Percentiles rank a stretch among this genome's conserved stretches.
phyloP scores from a whole-genome alignment of 2,797 vertebrate species.

The Paratrypauchen microcephalus region DNA sequence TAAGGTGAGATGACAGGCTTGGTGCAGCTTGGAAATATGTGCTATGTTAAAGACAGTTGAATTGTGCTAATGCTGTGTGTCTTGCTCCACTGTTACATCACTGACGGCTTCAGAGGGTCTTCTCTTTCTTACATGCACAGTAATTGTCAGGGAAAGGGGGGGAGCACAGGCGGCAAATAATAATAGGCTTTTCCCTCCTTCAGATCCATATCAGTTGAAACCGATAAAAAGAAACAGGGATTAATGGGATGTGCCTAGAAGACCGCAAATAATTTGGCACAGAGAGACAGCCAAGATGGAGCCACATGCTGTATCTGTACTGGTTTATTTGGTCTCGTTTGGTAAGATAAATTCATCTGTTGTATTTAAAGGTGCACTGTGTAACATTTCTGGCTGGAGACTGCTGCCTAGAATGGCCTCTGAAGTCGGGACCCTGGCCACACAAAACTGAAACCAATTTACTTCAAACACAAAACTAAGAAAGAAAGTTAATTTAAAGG shows the following conservation, averaged over 20 bases:
- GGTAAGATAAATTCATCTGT: no score
- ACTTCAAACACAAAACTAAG: no score
- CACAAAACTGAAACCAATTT: no score
- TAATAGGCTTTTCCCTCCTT: conserved; percentile 16
- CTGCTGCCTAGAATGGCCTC: no score
- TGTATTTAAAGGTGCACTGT: no score
- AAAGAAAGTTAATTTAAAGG: no score
- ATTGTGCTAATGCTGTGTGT: conserved; percentile 24
- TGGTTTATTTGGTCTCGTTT: neutral
- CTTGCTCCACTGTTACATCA: conserved; percentile 66
- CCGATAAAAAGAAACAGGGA: conserved; percentile 4
- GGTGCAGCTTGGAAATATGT: conserved; percentile 11
- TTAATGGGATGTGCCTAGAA: conserved; percentile 4
- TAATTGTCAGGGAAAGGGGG: conserved; percentile 32
- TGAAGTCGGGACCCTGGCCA: no score
- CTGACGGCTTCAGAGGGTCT: conserved; percentile 41
- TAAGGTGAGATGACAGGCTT: neutral
- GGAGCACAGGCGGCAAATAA: conserved; percentile 19
- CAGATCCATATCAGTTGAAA: conserved; percentile 15
- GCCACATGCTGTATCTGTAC: neutral
- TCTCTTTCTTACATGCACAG: conserved; percentile 20
- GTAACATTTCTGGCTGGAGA: neutral
- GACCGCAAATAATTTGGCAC: neutral
- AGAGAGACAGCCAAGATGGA: neutral
- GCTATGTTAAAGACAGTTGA: conserved; percentile 6